Percentiles rank a stretch among this genome's conserved stretches.
phyloP scores from a whole-genome alignment of 2,797 vertebrate genomes.

The Sebastes steindachneri region DNA sequence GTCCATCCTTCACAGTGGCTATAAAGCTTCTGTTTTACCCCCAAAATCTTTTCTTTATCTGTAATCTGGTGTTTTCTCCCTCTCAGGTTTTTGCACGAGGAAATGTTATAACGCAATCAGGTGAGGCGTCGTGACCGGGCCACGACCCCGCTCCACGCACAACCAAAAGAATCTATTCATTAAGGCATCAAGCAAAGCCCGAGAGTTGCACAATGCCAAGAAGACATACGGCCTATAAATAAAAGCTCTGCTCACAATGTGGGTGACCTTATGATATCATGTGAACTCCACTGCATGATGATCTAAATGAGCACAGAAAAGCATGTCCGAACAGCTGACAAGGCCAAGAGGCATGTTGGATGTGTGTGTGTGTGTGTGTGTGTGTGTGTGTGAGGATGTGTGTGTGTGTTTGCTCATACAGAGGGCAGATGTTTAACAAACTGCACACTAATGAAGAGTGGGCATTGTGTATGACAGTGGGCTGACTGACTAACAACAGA shows the following conservation, averaged over 20 bases:
- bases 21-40: not conserved
- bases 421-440: constrained; percentile 64
- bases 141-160: not conserved
- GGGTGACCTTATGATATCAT: constrained; percentile 76
- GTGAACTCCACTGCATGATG: constrained; percentile 68
- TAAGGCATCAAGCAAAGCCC: constrained; percentile 2
- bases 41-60: not conserved
- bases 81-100: not conserved
- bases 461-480: constrained; percentile 48
- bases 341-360: constrained; percentile 72
- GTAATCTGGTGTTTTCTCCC: not conserved
- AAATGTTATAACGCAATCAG: not conserved
- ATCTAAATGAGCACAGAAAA: constrained; percentile 75
- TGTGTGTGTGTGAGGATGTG: not conserved
- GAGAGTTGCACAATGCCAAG: constrained; percentile 42
- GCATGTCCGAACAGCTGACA: constrained; percentile 77
- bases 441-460: constrained; percentile 63
- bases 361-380: not conserved
- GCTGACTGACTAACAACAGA: constrained; percentile 30
- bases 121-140: not conserved
- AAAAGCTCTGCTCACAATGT: constrained; percentile 49
- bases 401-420: not conserved
- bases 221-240: constrained; percentile 59
- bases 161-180: constrained; percentile 7
- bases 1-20: not conserved